Evolutionary conservation across 2,797 vertebrate species (phyloP).

Genomic region (Mus minutoides): DNA sequence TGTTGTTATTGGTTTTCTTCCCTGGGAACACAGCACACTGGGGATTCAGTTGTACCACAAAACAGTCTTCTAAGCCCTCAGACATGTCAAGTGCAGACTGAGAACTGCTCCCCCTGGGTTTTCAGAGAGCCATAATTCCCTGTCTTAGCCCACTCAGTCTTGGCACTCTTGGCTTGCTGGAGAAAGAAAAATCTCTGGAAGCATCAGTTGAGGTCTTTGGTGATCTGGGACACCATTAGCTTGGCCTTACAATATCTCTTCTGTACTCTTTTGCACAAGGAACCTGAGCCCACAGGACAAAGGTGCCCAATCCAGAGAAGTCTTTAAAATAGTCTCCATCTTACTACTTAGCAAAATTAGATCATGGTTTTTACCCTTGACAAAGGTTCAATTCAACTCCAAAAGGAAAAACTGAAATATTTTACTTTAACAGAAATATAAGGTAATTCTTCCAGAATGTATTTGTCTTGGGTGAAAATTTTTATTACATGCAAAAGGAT

Average conservation of each 20-base stretch:
- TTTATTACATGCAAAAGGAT: not conserved
- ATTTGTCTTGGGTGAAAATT: not conserved
- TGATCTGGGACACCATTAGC: slow-evolving; percentile 53
- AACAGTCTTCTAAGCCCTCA: slow-evolving; percentile 76
- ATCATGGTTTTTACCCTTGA: slow-evolving; percentile 26
- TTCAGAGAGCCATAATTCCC: slow-evolving; percentile 74
- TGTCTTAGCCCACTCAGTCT: slow-evolving; percentile 64
- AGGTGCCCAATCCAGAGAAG: slow-evolving; percentile 29
- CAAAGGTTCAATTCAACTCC: not conserved
- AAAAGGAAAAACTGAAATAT: slow-evolving; percentile 46
- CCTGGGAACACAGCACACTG: slow-evolving; percentile 75
- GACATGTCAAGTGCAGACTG: slow-evolving; percentile 78
- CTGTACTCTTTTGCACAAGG: slow-evolving; percentile 14
- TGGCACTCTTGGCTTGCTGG: slow-evolving; percentile 69
- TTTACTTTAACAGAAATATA: slow-evolving; percentile 33
- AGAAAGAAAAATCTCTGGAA: slow-evolving; percentile 67
- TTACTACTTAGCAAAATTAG: slow-evolving; percentile 42
- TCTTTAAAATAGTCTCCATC: not conserved
- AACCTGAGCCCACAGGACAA: slow-evolving; percentile 31
- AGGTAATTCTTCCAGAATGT: not conserved
- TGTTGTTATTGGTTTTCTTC: slow-evolving; percentile 81
- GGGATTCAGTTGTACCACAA: slow-evolving; percentile 75
- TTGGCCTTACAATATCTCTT: slow-evolving; percentile 55
- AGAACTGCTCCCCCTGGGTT: slow-evolving; percentile 70
- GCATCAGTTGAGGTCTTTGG: slow-evolving; percentile 2